Base-by-base conservation (phyloP, 2,113 vertebrate species). In the Ceuthmochares aereus region DNA sequence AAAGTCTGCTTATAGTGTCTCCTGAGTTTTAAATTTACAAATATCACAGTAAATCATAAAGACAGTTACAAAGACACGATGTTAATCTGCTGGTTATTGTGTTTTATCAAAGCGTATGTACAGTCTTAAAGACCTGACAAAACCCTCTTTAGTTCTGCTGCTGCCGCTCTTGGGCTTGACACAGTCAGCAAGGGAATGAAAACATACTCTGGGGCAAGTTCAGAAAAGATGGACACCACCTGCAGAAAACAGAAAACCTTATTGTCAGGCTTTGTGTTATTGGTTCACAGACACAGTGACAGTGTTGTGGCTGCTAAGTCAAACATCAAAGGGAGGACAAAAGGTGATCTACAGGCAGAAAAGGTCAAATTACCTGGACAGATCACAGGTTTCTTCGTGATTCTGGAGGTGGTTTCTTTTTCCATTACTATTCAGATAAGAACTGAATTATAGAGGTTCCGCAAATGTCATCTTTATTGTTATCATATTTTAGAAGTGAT, bases 301-400 rank as follows among this genome's bases (percentile, higher is more conserved):
- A 1, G 23, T 23, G 12, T 52, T 20, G 89, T 67, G 32, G 22
- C 0, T 1, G 49, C 17, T 29, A 74, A 52, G 8, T 0, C 3
- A 4, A 89, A 47, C 37, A 68, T 1, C 2, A 3, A 66, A 54
- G 17, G 15, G 25, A 79, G 49, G 15, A 78, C 4, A 88, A 58
- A 80, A 23, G 36, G 8, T 84, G 47, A 59, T 25, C 42, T 6
- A 60, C 3, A 82, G 29, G 6, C 30, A 36, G 30, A 4, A 86
- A 83, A 76, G 25, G 12, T 21, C 32, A 37, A 52, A 62, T 88
- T 85, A 79, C 14, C 42, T n/a, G 34, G 6, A 45, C 2, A 62
- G 32, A 59, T 72, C 29, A 72, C 15, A 63, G 27, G 8, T 58
- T 72, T 58, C 18, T 14, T 54, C 11, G 22, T 52, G n/a, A 47